A percentile compares a stretch with the other conserved stretches of the same genome.
These are phyloP conservation scores for Micrasema longulum DNA, from an alignment of 1,140 invertebrate genomes.

Conservation along the genomic window DNA sequence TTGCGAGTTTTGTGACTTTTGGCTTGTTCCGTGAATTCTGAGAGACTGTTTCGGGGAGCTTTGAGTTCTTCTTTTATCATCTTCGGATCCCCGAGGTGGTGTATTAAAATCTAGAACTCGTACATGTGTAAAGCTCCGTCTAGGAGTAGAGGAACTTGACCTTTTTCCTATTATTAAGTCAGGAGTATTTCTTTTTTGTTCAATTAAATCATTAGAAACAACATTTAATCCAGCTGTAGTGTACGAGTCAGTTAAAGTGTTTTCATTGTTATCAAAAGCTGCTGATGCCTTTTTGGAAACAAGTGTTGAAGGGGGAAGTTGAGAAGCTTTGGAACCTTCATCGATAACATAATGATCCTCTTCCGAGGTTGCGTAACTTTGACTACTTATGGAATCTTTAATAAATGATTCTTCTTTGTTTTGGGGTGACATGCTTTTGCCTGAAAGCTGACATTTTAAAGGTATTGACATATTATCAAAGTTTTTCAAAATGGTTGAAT, in stretches of 20 bases:
- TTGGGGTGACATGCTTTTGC: too few relatives aligned
- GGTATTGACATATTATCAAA: too few relatives aligned
- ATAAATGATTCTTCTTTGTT: too few relatives aligned
- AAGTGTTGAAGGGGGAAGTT: not conserved
- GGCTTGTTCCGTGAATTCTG: not conserved
- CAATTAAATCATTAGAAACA: too few relatives aligned
- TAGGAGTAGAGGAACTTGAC: slow-evolving; percentile 44
- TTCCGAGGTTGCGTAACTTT: slow-evolving; percentile 35
- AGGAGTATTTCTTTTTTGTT: slow-evolving; percentile 47
- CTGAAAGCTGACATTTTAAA: too few relatives aligned
- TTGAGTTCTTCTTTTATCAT: slow-evolving; percentile 23
- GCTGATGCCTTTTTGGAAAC: not conserved
- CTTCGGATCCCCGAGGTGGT: slow-evolving; percentile 13
- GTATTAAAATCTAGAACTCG: slow-evolving; percentile 50
- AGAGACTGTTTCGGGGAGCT: slow-evolving; percentile 44
- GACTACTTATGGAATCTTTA: too few relatives aligned
- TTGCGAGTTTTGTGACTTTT: slow-evolving; percentile 18
- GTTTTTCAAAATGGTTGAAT: too few relatives aligned
- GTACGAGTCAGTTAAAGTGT: too few relatives aligned
- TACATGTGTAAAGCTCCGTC: slow-evolving; percentile 43
- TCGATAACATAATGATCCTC: slow-evolving; percentile 36
- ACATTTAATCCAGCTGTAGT: too few relatives aligned
- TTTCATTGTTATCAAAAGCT: too few relatives aligned
- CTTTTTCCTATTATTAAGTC: slow-evolving; percentile 35
- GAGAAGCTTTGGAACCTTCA: slow-evolving; percentile 25